A percentile compares a stretch with the other conserved stretches of the same genome.
These are phyloP conservation scores for Chymomyza fuscimana DNA, from an alignment of 2,888 invertebrate genomes.

Conservation along the genomic window DNA sequence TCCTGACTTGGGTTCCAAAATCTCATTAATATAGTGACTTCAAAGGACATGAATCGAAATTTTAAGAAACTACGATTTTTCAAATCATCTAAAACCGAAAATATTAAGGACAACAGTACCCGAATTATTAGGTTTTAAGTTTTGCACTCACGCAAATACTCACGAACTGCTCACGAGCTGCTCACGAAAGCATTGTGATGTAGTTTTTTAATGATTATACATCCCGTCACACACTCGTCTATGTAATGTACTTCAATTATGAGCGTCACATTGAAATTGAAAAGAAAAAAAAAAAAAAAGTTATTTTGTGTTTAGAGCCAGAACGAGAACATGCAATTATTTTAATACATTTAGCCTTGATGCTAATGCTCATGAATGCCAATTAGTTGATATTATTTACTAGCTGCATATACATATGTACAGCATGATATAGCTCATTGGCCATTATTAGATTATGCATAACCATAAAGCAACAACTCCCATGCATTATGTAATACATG, in stretches of 20 bases:
- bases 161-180: too few relatives aligned
- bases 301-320: constrained; percentile 42
- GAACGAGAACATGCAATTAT: constrained; percentile 66
- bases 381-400: constrained; percentile 49
- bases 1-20: too few relatives aligned
- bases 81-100: too few relatives aligned
- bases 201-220: neutral
- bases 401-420: constrained; percentile 3
- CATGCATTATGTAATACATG: neutral
- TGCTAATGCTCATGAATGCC: constrained; percentile 65
- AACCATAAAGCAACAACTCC: neutral
- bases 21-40: too few relatives aligned
- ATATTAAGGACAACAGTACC: too few relatives aligned
- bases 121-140: too few relatives aligned
- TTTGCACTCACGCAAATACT: too few relatives aligned
- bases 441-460: neutral
- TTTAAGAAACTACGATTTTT: too few relatives aligned
- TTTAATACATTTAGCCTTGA: constrained; percentile 72
- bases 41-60: too few relatives aligned
- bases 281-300: neutral
- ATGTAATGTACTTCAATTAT: neutral
- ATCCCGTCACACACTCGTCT: neutral
- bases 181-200: neutral
- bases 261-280: neutral
- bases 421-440: neutral